Percentiles rank a stretch among this genome's conserved stretches.
Conservation (phyloP, 2,888 invertebrate genomes). For the Syrphus vitripennis region DNA sequence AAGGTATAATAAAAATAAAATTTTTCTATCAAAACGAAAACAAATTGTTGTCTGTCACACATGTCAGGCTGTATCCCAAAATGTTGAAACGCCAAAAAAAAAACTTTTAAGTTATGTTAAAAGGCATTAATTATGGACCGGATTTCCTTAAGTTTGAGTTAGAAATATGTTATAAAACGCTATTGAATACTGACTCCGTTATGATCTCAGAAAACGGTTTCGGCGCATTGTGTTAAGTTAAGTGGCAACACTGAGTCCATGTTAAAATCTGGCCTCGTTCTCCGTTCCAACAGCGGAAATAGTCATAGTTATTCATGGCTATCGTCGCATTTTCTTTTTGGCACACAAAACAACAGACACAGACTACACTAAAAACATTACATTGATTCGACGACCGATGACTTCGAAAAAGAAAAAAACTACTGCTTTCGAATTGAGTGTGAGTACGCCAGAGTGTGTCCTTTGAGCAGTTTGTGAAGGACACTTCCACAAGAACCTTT, state of each 20-base stretch:
- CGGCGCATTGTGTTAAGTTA: too few relatives aligned
- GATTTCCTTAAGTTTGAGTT: too few relatives aligned
- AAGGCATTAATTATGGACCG: too few relatives aligned
- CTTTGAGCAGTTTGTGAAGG: constrained; percentile 52
- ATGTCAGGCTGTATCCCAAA: too few relatives aligned
- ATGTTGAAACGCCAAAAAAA: too few relatives aligned
- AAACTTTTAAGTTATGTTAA: too few relatives aligned
- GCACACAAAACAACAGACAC: constrained; percentile 53
- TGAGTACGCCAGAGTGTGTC: constrained; percentile 25
- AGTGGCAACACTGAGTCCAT: not conserved
- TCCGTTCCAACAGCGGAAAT: constrained; percentile 46
- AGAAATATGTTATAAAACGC: too few relatives aligned
- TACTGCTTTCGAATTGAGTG: not conserved
- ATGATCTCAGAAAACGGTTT: too few relatives aligned
- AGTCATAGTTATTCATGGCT: constrained; percentile 53
- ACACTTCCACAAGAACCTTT: constrained; percentile 27
- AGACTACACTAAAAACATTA: constrained; percentile 13
- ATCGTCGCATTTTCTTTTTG: constrained; percentile 31
- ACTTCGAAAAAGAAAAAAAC: not conserved
- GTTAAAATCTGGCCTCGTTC: constrained; percentile 50
- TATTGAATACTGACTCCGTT: too few relatives aligned
- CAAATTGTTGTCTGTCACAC: too few relatives aligned
- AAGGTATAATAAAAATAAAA: too few relatives aligned
- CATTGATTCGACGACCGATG: not conserved
- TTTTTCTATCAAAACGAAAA: too few relatives aligned